Evolutionary conservation across 2,113 vertebrate species (phyloP).

Genomic region (Natator depressus): DNA sequence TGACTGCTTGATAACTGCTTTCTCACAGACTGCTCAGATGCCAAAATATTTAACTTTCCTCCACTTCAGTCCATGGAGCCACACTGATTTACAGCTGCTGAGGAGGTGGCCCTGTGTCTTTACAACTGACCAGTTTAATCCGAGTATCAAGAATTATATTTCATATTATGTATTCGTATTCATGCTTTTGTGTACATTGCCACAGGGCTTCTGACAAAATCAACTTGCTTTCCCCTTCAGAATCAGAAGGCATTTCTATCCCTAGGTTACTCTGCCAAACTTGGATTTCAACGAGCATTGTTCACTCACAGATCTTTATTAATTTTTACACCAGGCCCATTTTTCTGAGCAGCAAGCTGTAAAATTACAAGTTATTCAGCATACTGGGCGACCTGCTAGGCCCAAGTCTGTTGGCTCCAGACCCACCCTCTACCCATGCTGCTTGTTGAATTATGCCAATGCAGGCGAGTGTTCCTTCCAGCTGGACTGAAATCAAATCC

Average conservation of each 20-base stretch:
- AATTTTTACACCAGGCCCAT: background rate
- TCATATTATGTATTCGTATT: background rate
- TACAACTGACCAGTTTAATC: background rate
- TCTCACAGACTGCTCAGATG: background rate
- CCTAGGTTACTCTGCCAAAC: background rate
- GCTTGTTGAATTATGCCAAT: background rate
- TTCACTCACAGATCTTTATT: background rate
- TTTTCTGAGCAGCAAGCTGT: background rate
- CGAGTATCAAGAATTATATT: background rate
- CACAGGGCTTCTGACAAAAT: background rate
- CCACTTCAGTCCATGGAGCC: background rate
- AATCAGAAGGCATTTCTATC: background rate
- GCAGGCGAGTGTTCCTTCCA: fast-evolving
- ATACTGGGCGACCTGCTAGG: background rate
- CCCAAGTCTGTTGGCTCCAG: background rate
- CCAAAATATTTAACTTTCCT: background rate
- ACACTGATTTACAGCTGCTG: background rate
- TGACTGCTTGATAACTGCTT: background rate
- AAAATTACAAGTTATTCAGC: background rate
- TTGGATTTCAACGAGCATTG: background rate
- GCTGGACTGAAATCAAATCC: background rate
- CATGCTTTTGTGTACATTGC: background rate
- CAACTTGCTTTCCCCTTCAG: background rate
- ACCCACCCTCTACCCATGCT: background rate
- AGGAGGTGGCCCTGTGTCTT: background rate